Base-by-base conservation (phyloP, 35 echinoderm and acorn worm genomes). In the Heliocidaris erythrogramma region DNA sequence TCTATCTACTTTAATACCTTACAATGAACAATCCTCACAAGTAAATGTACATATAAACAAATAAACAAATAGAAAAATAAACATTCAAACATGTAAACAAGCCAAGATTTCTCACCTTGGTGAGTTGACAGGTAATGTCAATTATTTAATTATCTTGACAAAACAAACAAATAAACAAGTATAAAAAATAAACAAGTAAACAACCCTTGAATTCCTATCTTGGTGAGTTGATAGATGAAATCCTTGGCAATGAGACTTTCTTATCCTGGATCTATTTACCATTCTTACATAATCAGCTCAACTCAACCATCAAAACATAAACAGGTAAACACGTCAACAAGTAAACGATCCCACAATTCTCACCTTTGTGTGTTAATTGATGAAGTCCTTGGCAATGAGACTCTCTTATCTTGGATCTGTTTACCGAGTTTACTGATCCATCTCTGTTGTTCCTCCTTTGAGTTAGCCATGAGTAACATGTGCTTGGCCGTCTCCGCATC, bases 401-500 rank as follows among this genome's bases (percentile, higher is more conserved):
- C 61, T 30, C 94, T 85, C 49, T 94, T 85, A 48, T 93, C 60
- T 21, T 86, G 85, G 16, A 98, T 98, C 94, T 97, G 96, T 71
- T 96, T 96, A 10, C 50, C 86, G 35, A 98, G 93, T 30, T 94
- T 93, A 65, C 49, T 94, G 85, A 99, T 97, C 98, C 98, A 99
- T 71, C 94, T 93, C 50, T 99, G 98, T 59, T 99, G 98, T 92
- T 99, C 97, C 24, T 99, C 98, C 13, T 87, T 88, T 85, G 94
- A 95, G 47, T 32, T 88, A 3, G 98, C 97, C 92, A 97, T 96
- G 13, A 99, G 95, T 48, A 99, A 85, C 94, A 99, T 96, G 60
- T 99, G 49, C 92, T 97, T 99, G 17, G 98, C 98, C 50, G 97
- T 97, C 86, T 99, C 96, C 0, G 96, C 87, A 96, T 99, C 98